Percentiles rank a stretch among this genome's conserved stretches.
Conservation (phyloP, 2,113 vertebrate genomes). For the Aramus guarauna region DNA sequence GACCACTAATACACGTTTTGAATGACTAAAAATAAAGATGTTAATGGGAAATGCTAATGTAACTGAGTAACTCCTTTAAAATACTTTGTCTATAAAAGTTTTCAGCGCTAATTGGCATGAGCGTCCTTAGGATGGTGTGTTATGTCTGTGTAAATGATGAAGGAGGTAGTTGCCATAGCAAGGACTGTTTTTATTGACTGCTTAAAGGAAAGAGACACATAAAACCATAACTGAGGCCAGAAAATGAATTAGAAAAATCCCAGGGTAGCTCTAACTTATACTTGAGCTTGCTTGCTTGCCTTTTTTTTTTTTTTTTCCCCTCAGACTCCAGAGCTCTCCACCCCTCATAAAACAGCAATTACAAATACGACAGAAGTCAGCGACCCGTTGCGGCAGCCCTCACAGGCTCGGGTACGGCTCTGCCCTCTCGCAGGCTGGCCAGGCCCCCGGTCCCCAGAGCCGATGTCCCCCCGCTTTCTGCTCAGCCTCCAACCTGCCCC, state of each 20-base stretch:
- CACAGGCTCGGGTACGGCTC: background rate
- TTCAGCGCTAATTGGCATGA: background rate
- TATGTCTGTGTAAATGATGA: background rate
- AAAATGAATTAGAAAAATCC: constrained; percentile 45
- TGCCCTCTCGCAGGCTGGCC: background rate
- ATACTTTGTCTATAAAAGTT: background rate
- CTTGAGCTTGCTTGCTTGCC: background rate
- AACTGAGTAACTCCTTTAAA: background rate
- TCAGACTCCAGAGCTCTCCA: background rate
- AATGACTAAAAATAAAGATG: background rate
- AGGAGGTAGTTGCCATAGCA: constrained; percentile 55
- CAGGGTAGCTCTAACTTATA: constrained; percentile 36
- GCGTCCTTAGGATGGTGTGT: background rate
- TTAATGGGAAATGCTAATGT: background rate
- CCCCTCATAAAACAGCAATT: constrained; percentile 20
- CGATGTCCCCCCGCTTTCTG: rapidly evolving
- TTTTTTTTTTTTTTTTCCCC: background rate
- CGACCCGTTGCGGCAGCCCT: background rate
- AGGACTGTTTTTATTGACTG: constrained; percentile 62
- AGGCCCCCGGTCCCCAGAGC: background rate
- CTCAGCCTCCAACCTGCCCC: background rate
- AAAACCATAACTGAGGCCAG: constrained; percentile 52
- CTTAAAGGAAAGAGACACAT: constrained; percentile 46
- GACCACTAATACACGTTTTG: rapidly evolving
- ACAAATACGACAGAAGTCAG: background rate